Evolutionary conservation across 2,888 invertebrate species (phyloP).

Genomic region (Selenia dentaria): DNA sequence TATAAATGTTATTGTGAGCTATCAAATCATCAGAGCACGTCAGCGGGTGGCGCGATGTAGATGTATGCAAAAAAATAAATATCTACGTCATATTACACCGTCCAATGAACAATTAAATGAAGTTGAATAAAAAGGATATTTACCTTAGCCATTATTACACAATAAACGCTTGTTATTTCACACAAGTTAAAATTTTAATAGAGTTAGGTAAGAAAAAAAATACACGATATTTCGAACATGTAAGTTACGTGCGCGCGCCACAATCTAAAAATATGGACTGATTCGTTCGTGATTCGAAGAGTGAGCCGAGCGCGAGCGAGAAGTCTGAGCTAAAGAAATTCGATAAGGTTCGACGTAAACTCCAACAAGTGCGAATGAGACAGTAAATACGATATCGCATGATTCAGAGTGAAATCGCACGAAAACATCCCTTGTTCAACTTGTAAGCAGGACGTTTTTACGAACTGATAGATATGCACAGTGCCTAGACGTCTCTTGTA

Average conservation of each 20-base stretch:
- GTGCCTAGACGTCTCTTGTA: too few species aligned
- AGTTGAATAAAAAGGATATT: slow-evolving; percentile 26
- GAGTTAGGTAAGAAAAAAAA: slow-evolving; percentile 59
- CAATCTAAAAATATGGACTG: slow-evolving; percentile 75
- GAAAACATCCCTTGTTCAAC: slow-evolving; percentile 27
- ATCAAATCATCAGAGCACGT: slow-evolving; percentile 46
- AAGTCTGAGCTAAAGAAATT: slow-evolving; percentile 58
- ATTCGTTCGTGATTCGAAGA: slow-evolving; percentile 24
- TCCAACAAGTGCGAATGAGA: slow-evolving; percentile 22
- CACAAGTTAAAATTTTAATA: slow-evolving; percentile 45
- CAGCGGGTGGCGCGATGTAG: slow-evolving; percentile 59
- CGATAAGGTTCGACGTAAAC: slow-evolving; percentile 52
- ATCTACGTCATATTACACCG: slow-evolving; percentile 16
- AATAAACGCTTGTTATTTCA: slow-evolving; percentile 33
- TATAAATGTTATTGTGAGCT: slow-evolving; percentile 25
- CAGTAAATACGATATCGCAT: slow-evolving; percentile 10
- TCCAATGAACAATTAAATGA: background rate
- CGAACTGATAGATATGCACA: too few species aligned
- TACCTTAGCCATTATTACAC: slow-evolving; percentile 73
- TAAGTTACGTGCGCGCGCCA: slow-evolving; percentile 50
- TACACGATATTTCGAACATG: slow-evolving; percentile 39
- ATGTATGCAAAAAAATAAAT: slow-evolving; percentile 35
- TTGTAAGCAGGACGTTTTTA: too few species aligned
- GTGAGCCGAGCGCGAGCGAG: slow-evolving; percentile 18
- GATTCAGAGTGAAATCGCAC: slow-evolving; percentile 13